Percentiles rank a stretch among this genome's conserved stretches.
These are phyloP conservation scores for Cololabis saira DNA, from an alignment of 2,113 vertebrate genomes.

Conservation along the genomic window DNA sequence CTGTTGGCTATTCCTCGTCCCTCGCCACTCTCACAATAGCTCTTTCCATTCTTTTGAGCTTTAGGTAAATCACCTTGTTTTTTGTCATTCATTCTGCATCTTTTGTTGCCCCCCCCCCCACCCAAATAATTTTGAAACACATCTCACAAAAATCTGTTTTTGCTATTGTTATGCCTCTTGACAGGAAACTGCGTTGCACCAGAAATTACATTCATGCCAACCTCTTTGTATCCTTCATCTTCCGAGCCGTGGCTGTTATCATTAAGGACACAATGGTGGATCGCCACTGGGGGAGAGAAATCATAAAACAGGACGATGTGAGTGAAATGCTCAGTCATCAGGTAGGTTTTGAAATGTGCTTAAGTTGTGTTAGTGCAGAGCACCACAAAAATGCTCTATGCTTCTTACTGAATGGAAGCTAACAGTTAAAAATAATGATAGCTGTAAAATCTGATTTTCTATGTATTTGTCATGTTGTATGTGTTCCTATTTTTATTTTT, in stretches of 20 bases:
- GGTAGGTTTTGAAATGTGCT: constrained; percentile 42
- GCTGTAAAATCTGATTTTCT: too few species aligned
- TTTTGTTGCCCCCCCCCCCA: too few species aligned
- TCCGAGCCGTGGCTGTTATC: constrained; percentile 84
- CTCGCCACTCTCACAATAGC: constrained; percentile 84
- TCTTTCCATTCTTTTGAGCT: constrained; percentile 86
- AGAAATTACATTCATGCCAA: constrained; percentile 83
- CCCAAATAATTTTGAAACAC: too few species aligned
- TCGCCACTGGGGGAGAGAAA: constrained; percentile 79
- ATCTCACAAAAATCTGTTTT: too few species aligned
- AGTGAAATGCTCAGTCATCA: constrained; percentile 81
- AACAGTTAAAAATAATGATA: too few species aligned
- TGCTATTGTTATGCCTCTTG: background rate
- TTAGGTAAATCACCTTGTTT: constrained; percentile 80
- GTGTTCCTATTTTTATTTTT: background rate
- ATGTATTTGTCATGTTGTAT: too few species aligned
- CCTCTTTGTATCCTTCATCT: constrained; percentile 87
- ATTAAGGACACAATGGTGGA: constrained; percentile 84
- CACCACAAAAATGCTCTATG: background rate
- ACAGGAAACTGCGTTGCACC: constrained; percentile 85
- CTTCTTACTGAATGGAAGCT: too few species aligned
- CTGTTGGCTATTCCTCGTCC: constrained; percentile 88
- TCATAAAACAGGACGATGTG: constrained; percentile 76
- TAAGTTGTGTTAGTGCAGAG: background rate
- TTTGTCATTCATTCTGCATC: too few species aligned